Evolutionary conservation across 1,140 invertebrate species (phyloP), one percentile per base, ranked within the genome.

Genomic region (Nymphalis io): DNA sequence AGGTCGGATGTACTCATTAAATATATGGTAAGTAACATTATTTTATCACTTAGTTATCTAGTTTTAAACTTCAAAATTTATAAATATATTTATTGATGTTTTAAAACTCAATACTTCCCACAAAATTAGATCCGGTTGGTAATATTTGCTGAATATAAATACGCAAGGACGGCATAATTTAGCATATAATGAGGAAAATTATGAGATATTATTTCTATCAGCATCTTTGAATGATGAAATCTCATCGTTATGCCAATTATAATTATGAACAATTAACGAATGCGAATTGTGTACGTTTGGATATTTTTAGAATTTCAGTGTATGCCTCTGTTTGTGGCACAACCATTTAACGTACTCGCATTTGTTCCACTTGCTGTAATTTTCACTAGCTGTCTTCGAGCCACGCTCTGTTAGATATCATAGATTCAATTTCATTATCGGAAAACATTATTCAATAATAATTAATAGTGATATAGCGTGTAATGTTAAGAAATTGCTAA

Each of bases 1-100:
- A 82, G 76, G 75, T 84, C 76, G 88, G 87, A 89, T 89, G 70
- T 80, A 79, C 84, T 85, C 79, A 79, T 82, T 79, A 73, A 74
- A 68, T 76, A 67, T 33, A 12, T 55, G 85, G 88, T 90, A 83
- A 88, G 87, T 74, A 79, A 46, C 6, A 5, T 16, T 18, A 16
- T 46, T n/a, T 16, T 46, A 18, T 46, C 16, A 18, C 8, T 5
- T n/a, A n/a, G 13, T 12, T n/a, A n/a, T n/a, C n/a, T n/a, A n/a
- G n/a, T n/a, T n/a, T n/a, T n/a, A n/a, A n/a, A n/a, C n/a, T n/a
- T n/a, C n/a, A n/a, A n/a, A n/a, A n/a, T n/a, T n/a, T n/a, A n/a
- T n/a, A n/a, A n/a, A n/a, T n/a, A n/a, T n/a, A 42, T 60, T 20
- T 21, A 60, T 39, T 8, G 39, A 16, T 40, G 3, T 60, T 20